These are phyloP conservation scores for Saccostrea cuccullata DNA, from an alignment of 1,140 invertebrate species.

Conservation along the genomic window DNA sequence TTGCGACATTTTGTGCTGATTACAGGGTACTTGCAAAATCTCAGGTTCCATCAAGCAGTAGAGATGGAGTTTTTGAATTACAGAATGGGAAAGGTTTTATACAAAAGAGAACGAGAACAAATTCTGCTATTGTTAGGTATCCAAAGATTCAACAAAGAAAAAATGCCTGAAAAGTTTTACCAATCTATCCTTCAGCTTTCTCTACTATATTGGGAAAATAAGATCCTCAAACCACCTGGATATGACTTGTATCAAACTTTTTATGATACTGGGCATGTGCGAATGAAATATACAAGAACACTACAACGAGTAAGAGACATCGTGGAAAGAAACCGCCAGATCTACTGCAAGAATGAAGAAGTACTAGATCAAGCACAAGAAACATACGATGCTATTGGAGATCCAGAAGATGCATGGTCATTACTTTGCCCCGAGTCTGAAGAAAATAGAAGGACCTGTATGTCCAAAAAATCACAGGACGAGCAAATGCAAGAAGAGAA, in stretches of 20 bases:
- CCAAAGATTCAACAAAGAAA: too few relatives aligned
- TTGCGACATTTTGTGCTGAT: slow-evolving; percentile 50
- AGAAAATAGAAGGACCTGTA: slow-evolving; percentile 1
- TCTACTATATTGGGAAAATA: slow-evolving; percentile 42
- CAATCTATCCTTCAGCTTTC: slow-evolving; percentile 51
- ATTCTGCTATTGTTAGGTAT: too few relatives aligned
- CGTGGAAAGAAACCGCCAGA: slow-evolving; percentile 24
- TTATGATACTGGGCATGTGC: slow-evolving; percentile 48
- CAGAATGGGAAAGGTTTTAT: too few relatives aligned
- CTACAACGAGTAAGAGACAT: slow-evolving; percentile 29
- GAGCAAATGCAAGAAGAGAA: too few relatives aligned
- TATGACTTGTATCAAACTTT: slow-evolving; percentile 47
- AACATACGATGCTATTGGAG: slow-evolving; percentile 14
- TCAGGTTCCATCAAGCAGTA: too few relatives aligned
- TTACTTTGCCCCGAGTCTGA: slow-evolving; percentile 47
- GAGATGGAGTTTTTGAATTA: too few relatives aligned
- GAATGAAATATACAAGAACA: not conserved
- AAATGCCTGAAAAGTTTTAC: too few relatives aligned
- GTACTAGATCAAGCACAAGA: slow-evolving; percentile 37
- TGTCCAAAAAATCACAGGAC: not conserved
- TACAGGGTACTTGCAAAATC: slow-evolving; percentile 49
- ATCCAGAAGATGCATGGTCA: slow-evolving; percentile 50
- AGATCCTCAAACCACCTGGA: slow-evolving; percentile 47
- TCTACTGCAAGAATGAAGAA: slow-evolving; percentile 42
- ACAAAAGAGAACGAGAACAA: too few relatives aligned